Evolutionary conservation across 2,888 invertebrate species (phyloP).

Genomic region (Elegia similella): DNA sequence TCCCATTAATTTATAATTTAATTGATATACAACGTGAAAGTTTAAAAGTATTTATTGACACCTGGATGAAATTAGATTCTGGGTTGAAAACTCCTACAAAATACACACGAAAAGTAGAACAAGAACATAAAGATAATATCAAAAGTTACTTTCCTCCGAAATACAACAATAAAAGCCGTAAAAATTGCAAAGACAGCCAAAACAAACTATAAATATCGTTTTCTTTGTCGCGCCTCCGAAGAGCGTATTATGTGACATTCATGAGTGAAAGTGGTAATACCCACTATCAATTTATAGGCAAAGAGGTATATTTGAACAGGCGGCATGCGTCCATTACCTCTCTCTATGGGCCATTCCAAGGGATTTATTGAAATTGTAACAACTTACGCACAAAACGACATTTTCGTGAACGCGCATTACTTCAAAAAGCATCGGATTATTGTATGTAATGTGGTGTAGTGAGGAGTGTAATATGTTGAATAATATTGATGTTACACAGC

Average conservation of each 20-base stretch:
- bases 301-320: constrained; percentile 27
- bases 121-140: too few relatives aligned
- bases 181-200: background rate
- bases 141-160: background rate
- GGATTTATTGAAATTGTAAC: constrained; percentile 27
- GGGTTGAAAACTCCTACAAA: too few relatives aligned
- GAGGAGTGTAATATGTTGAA: background rate
- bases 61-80: too few relatives aligned
- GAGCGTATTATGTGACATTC: constrained; percentile 14
- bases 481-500: background rate
- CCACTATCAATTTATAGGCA: constrained; percentile 19
- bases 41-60: too few relatives aligned
- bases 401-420: background rate
- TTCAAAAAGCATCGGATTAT: constrained; percentile 6
- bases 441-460: background rate
- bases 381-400: constrained; percentile 5
- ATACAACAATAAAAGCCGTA: background rate
- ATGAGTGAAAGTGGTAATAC: constrained; percentile 19
- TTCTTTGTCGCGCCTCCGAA: constrained; percentile 3
- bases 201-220: constrained; percentile 8
- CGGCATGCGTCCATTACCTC: constrained; percentile 24
- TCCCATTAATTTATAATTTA: too few relatives aligned
- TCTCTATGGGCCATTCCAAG: constrained; percentile 25
- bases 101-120: too few relatives aligned
- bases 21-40: too few relatives aligned